These are phyloP conservation scores for Grammatotria lemairii DNA, from an alignment of 2,113 vertebrate species.

Conservation along the genomic window DNA sequence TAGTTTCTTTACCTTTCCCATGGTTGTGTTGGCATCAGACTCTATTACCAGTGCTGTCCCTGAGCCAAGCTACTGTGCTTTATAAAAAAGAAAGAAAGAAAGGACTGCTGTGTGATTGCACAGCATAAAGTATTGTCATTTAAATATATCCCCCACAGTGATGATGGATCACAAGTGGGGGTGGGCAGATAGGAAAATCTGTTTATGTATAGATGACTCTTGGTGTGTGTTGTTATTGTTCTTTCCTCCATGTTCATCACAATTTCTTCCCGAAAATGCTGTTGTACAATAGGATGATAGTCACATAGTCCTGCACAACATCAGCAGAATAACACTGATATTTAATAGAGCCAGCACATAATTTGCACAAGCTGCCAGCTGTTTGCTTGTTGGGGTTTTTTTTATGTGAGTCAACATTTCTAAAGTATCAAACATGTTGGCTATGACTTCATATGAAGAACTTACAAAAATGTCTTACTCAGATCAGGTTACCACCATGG, in stretches of 20 bases:
- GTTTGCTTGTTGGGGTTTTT: rapidly evolving
- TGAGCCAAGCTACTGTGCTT: constrained; percentile 41
- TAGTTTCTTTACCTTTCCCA: constrained; percentile 54
- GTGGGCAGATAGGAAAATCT: background rate
- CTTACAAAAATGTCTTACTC: background rate
- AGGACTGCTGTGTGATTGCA: constrained; percentile 52
- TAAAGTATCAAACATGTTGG: background rate
- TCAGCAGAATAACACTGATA: constrained; percentile 24
- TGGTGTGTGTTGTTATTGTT: constrained; percentile 42
- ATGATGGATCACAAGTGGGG: constrained; percentile 23
- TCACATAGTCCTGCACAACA: background rate
- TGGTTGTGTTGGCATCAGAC: constrained; percentile 31
- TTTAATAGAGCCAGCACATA: background rate
- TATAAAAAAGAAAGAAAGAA: constrained; percentile 58
- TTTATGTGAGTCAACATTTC: background rate
- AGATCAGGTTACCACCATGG: background rate
- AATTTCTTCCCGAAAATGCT: constrained; percentile 13
- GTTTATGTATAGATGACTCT: constrained; percentile 40
- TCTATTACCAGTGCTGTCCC: constrained; percentile 8
- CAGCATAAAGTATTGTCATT: constrained; percentile 69
- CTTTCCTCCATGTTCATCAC: constrained; percentile 50
- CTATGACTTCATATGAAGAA: background rate
- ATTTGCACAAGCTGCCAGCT: background rate
- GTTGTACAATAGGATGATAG: background rate
- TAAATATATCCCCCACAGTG: constrained; percentile 35